Evolutionary conservation across 2,888 invertebrate genomes (phyloP).

Genomic region (Emmelina monodactyla): DNA sequence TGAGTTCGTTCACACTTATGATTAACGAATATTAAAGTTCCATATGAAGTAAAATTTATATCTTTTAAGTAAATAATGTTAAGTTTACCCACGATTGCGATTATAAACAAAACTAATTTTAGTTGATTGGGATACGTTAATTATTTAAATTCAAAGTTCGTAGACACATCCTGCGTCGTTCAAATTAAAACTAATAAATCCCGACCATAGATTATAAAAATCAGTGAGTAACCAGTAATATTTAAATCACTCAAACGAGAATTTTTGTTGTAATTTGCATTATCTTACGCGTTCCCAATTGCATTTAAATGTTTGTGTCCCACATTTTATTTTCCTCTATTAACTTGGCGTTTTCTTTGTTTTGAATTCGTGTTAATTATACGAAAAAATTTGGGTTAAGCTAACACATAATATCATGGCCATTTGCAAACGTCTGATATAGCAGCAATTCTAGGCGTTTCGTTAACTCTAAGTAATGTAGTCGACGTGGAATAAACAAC

Average conservation of each 20-base stretch:
- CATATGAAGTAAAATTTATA: neutral
- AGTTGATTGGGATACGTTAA: neutral
- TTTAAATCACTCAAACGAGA: too few relatives aligned
- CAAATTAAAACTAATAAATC: too few relatives aligned
- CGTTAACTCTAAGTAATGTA: too few relatives aligned
- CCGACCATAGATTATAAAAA: too few relatives aligned
- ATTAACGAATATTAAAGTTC: too few relatives aligned
- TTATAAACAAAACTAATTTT: neutral
- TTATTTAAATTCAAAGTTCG: constrained; percentile 10
- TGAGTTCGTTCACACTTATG: too few relatives aligned
- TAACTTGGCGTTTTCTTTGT: constrained; percentile 39
- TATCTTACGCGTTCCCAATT: constrained; percentile 36
- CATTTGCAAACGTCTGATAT: neutral
- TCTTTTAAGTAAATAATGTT: neutral
- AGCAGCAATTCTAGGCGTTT: too few relatives aligned
- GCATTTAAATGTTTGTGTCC: constrained; percentile 49
- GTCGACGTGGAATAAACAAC: too few relatives aligned
- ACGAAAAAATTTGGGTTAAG: constrained; percentile 35
- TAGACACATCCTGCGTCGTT: too few relatives aligned
- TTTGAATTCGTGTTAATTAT: constrained; percentile 42
- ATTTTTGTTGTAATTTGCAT: constrained; percentile 17
- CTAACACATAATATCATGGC: constrained; percentile 11
- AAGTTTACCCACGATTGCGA: neutral
- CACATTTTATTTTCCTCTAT: constrained; percentile 37
- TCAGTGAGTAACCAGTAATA: too few relatives aligned